A percentile compares a stretch with the other conserved stretches of the same genome.
phyloP scores from a whole-genome alignment of 2,888 invertebrate species.

The Molorchus minor region DNA sequence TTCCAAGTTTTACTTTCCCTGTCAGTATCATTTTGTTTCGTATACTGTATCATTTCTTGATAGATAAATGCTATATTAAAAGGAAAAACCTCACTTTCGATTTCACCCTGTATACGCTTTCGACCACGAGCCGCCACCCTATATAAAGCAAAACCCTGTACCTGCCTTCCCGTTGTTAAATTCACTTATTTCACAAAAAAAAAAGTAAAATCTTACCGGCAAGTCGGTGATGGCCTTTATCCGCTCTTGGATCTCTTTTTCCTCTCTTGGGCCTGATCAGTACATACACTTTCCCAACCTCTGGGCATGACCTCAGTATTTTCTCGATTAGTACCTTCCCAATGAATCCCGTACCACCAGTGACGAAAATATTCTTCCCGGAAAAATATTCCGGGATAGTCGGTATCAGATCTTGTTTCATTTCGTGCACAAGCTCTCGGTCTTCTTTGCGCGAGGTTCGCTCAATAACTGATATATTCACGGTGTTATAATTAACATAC shows the following conservation, averaged over 20 bases:
- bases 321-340: slow-evolving; percentile 70
- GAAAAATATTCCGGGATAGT: slow-evolving; percentile 1
- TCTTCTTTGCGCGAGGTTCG: not conserved
- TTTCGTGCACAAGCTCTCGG: not conserved
- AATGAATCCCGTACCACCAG: slow-evolving; percentile 67
- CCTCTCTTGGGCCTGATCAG: slow-evolving; percentile 69
- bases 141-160: too few relatives aligned
- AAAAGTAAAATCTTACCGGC: too few relatives aligned
- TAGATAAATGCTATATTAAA: too few relatives aligned
- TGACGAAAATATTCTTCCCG: slow-evolving; percentile 56
- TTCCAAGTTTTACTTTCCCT: too few relatives aligned
- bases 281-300: slow-evolving; percentile 66
- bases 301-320: slow-evolving; percentile 66
- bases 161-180: too few relatives aligned
- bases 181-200: too few relatives aligned
- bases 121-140: too few relatives aligned
- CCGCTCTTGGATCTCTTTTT: slow-evolving; percentile 72
- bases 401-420: not conserved
- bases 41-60: too few relatives aligned
- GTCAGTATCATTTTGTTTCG: too few relatives aligned
- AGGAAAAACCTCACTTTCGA: too few relatives aligned
- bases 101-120: too few relatives aligned
- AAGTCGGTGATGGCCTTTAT: slow-evolving; percentile 62
- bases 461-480: not conserved
- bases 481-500: not conserved